A percentile compares a stretch with the other conserved stretches of the same genome.
Evolutionary conservation across 92 coral and sea anemone species (phyloP).

Genomic region (Heteractis magnifica): DNA sequence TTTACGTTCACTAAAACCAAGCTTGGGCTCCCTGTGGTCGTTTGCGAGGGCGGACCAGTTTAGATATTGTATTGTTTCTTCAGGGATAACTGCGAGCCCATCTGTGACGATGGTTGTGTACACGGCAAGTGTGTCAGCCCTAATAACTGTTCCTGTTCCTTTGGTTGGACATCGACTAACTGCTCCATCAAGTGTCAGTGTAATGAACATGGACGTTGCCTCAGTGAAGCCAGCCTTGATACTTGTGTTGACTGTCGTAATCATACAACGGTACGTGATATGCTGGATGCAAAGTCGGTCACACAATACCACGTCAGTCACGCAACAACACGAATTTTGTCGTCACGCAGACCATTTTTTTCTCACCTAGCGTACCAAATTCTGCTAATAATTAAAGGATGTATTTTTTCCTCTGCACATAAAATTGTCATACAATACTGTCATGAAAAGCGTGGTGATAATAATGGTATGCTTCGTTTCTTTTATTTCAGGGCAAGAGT

Average conservation of each 20-base stretch:
- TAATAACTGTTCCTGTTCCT: constrained; percentile 72
- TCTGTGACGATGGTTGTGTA: constrained; percentile 81
- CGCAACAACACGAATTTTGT: too few species aligned
- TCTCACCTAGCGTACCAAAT: too few species aligned
- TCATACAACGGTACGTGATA: constrained; percentile 67
- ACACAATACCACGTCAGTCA: neutral
- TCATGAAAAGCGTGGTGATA: neutral
- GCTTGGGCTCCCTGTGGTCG: too few species aligned
- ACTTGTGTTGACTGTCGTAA: constrained; percentile 71
- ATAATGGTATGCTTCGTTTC: neutral
- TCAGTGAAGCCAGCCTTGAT: constrained; percentile 61
- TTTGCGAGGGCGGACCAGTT: too few species aligned
- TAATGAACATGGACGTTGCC: constrained; percentile 85
- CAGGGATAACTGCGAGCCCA: constrained; percentile 67
- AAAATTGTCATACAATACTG: too few species aligned
- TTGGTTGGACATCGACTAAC: constrained; percentile 86
- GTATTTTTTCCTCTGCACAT: too few species aligned
- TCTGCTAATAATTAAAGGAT: too few species aligned
- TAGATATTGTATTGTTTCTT: neutral
- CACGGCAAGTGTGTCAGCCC: constrained; percentile 82
- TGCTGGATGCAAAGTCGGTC: neutral
- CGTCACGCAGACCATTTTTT: neutral
- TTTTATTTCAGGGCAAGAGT: constrained; percentile 62
- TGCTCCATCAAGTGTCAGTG: constrained; percentile 78
- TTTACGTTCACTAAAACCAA: too few species aligned